Evolutionary conservation across 1,140 invertebrate genomes (phyloP).

Genomic region (Lithobius niger): DNA sequence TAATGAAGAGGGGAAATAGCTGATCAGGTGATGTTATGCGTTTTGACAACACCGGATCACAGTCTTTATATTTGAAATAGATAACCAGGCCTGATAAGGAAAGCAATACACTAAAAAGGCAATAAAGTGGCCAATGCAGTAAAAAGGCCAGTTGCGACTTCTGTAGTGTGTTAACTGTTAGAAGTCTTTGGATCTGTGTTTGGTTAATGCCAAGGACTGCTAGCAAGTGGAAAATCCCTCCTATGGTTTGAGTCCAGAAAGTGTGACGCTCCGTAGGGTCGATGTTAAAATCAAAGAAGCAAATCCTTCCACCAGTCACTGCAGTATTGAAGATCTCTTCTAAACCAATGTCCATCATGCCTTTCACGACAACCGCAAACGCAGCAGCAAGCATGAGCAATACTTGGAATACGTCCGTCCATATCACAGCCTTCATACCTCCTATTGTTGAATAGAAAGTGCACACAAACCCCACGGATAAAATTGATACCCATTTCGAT

Average conservation of each 20-base stretch:
- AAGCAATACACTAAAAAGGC: slow-evolving; percentile 48
- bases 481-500: slow-evolving; percentile 54
- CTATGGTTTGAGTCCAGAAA: slow-evolving; percentile 53
- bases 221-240: slow-evolving; percentile 55
- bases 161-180: slow-evolving; percentile 52
- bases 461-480: slow-evolving; percentile 64
- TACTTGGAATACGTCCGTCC: slow-evolving; percentile 64
- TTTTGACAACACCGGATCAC: slow-evolving; percentile 49
- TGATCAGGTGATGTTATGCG: slow-evolving; percentile 37
- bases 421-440: slow-evolving; percentile 77
- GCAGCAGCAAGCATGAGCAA: slow-evolving; percentile 60
- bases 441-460: slow-evolving; percentile 75
- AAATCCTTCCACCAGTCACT: slow-evolving; percentile 43
- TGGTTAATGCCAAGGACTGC: slow-evolving; percentile 72
- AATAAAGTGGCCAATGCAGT: slow-evolving; percentile 53
- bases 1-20: no score
- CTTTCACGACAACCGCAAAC: slow-evolving; percentile 58
- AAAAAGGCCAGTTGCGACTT: slow-evolving; percentile 46
- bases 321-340: slow-evolving; percentile 50
- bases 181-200: slow-evolving; percentile 68
- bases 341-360: slow-evolving; percentile 48
- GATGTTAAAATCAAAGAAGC: slow-evolving; percentile 43
- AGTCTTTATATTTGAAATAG: slow-evolving; percentile 55
- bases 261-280: slow-evolving; percentile 62
- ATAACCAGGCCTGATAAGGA: slow-evolving; percentile 64